Evolutionary conservation across 2,797 vertebrate species (phyloP), one percentile per base, ranked within the genome.

Genomic region (Cetoscarus ocellatus): DNA sequence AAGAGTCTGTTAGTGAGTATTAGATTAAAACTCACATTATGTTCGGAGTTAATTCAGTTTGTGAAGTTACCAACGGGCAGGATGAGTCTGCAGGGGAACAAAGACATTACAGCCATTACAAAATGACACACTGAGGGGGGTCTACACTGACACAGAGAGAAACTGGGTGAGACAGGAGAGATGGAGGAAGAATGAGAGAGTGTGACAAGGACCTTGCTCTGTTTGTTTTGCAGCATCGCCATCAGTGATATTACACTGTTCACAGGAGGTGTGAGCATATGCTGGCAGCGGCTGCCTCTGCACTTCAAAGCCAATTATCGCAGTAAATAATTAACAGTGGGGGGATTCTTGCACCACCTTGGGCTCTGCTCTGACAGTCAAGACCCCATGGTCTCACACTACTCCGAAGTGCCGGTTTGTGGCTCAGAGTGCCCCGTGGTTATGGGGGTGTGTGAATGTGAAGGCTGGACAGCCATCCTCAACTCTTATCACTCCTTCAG

Each of bases 241-340:
- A 70, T 86, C 59, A 65, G 73, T 83, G 68, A 83, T 70, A 73
- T 88, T 81, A 74, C 81, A 76, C 75, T 64, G 58, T 83, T 92
- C 63, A 49, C 80, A 68, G 77, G 77, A 85, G 82, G 80, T 72
- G 81, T 53, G 69, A 76, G 73, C 87, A 86, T 84, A 86, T 83
- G 75, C 81, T 83, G 70, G 78, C 83, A 83, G 81, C 7, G 69
- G 64, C 88, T 86, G 86, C 80, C 77, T 79, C 58, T 53, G 68
- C 72, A 83, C 88, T 89, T 91, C 88, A 90, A 90, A 92, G 79
- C 72, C 88, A 91, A 90, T 94, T 91, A 91, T 66, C 56, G 17
- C 64, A 61, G 82, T 91, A 92, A 92, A 92, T 91, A 91, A 93
- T 89, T 85, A 93, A 90, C 88, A 85, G 79, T 74, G 17, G 83